Percentiles rank a stretch among this genome's conserved stretches.
These are phyloP conservation scores for Serripes groenlandicus DNA, from an alignment of 2,888 invertebrate genomes.

Conservation along the genomic window DNA sequence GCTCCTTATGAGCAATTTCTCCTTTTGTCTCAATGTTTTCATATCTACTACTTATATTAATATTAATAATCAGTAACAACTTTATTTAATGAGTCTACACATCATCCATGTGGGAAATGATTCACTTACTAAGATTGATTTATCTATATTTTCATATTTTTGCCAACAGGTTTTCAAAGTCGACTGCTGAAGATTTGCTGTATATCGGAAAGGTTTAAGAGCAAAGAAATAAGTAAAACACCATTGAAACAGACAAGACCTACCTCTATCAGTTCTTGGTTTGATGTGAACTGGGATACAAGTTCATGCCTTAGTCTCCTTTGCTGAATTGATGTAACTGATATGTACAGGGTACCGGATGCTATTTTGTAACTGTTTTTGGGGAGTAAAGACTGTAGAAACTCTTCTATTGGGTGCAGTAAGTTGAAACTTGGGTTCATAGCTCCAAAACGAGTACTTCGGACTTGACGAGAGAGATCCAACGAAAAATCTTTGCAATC, in stretches of 20 bases:
- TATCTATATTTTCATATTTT: no score
- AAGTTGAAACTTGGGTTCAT: slow-evolving; percentile 98
- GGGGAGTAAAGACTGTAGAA: slow-evolving; percentile 90
- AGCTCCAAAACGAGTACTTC: slow-evolving; percentile 94
- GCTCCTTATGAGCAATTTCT: no score
- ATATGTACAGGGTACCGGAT: slow-evolving; percentile 96
- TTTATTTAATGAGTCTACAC: no score
- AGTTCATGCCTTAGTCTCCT: slow-evolving; percentile 93
- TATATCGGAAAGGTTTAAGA: no score
- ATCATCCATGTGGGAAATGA: no score
- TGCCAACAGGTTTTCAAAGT: no score
- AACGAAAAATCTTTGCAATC: slow-evolving; percentile 96
- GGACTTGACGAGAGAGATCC: slow-evolving; percentile 94
- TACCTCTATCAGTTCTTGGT: slow-evolving; percentile 97
- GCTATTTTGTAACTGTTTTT: slow-evolving; percentile 94
- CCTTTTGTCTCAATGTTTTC: no score
- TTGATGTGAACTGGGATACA: slow-evolving; percentile 95
- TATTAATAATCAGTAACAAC: no score
- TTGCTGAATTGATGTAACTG: slow-evolving; percentile 96
- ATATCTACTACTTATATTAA: no score
- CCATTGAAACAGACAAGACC: no score
- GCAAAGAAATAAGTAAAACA: neutral
- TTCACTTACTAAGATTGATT: no score
- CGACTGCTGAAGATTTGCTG: no score
- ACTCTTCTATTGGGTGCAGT: slow-evolving; percentile 94